A percentile compares a stretch with the other conserved stretches of the same genome.
Conservation (phyloP, 1,140 invertebrate species). For the Apis laboriosa region DNA sequence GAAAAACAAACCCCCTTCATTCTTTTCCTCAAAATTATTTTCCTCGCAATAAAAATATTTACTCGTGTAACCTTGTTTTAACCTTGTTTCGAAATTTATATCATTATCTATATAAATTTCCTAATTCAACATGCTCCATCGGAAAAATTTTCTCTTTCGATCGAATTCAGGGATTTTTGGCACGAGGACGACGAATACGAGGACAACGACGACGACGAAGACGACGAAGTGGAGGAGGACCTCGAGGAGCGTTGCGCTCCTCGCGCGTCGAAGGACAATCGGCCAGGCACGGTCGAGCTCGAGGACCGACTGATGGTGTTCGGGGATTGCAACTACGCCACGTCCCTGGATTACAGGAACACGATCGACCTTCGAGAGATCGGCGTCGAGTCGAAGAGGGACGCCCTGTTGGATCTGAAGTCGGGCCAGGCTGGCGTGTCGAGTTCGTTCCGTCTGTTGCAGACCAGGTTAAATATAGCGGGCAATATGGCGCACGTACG, state of each 20-base stretch:
- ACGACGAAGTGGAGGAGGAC: conserved; percentile 71
- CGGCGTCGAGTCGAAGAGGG: conserved; percentile 74
- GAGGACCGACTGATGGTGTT: conserved; percentile 71
- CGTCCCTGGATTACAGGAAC: conserved; percentile 76
- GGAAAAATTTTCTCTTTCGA: neutral
- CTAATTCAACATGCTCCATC: neutral
- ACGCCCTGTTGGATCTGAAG: conserved; percentile 75
- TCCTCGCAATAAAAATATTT: no score
- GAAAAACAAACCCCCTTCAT: no score
- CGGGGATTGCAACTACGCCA: conserved; percentile 71
- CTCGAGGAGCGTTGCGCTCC: conserved; percentile 52
- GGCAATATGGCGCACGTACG: conserved; percentile 64
- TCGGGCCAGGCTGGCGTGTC: conserved; percentile 67
- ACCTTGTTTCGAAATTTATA: no score
- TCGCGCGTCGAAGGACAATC: conserved; percentile 27
- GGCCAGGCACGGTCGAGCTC: conserved; percentile 45
- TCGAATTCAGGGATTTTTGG: conserved; percentile 67
- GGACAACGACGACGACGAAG: conserved; percentile 67
- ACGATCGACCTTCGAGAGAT: conserved; percentile 79
- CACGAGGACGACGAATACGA: conserved; percentile 68
- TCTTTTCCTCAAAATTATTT: no score
- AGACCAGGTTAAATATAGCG: conserved; percentile 76
- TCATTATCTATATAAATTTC: no score
- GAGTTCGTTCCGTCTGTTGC: conserved; percentile 67
- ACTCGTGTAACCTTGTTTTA: no score